Percentiles rank a stretch among this genome's conserved stretches.
phyloP scores from a whole-genome alignment of 2,113 vertebrate species.

The Tragulus kanchil region DNA sequence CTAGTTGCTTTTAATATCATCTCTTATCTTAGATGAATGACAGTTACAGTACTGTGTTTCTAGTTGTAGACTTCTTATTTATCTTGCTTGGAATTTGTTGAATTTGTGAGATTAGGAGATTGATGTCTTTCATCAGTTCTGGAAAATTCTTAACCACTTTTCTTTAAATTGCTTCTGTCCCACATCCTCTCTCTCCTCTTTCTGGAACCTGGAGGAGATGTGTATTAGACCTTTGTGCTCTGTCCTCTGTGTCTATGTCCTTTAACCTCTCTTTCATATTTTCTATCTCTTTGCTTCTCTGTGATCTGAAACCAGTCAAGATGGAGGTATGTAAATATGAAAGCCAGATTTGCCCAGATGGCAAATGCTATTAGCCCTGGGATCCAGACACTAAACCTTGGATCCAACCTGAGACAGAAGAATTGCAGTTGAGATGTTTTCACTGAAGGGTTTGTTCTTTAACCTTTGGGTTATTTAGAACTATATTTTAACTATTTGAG shows the following conservation, averaged over 20 bases:
- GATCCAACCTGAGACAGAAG: background rate
- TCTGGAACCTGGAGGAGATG: constrained; percentile 57
- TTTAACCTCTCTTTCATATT: constrained; percentile 81
- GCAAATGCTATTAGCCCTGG: constrained; percentile 30
- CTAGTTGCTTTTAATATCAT: constrained; percentile 42
- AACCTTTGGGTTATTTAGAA: constrained; percentile 28
- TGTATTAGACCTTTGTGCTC: constrained; percentile 62
- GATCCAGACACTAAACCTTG: constrained; percentile 24
- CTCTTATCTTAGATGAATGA: constrained; percentile 61
- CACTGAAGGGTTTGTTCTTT: constrained; percentile 41
- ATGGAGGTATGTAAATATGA: constrained; percentile 78
- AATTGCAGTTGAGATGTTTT: constrained; percentile 54
- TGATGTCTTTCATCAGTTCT: constrained; percentile 67
- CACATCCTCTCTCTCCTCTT: constrained; percentile 44
- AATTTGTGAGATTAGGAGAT: constrained; percentile 23
- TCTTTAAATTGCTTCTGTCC: constrained; percentile 66
- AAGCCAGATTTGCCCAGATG: constrained; percentile 61
- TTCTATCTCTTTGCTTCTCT: constrained; percentile 81
- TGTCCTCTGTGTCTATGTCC: constrained; percentile 66
- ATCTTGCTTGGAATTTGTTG: constrained; percentile 61
- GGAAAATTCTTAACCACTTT: constrained; percentile 56
- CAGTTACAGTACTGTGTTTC: constrained; percentile 50
- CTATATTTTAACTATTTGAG: constrained; percentile 41
- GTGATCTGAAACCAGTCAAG: constrained; percentile 81
- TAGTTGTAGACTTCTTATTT: constrained; percentile 50